phyloP scores from a whole-genome alignment of 92 coral and sea anemone species.

The Bergia sp. region DNA sequence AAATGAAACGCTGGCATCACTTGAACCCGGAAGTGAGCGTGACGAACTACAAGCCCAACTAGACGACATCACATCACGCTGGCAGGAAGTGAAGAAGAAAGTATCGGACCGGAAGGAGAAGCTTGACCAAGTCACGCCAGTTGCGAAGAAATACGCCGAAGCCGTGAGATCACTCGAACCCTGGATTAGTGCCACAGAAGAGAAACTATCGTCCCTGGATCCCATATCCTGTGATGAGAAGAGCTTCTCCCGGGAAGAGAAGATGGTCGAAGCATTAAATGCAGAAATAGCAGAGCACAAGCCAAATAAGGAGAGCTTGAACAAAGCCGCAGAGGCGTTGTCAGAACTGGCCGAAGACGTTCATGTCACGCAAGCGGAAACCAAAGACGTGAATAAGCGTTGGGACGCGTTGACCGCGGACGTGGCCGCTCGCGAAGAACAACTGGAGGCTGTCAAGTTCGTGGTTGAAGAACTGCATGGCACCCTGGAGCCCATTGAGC shows the following conservation, averaged over 20 bases:
- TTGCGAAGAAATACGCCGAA: conserved; percentile 73
- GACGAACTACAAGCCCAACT: conserved; percentile 74
- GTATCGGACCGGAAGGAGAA: conserved; percentile 73
- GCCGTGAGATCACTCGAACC: conserved; percentile 70
- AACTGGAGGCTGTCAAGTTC: conserved; percentile 68
- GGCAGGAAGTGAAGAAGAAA: conserved; percentile 76
- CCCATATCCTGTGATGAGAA: conserved; percentile 89
- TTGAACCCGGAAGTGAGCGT: conserved; percentile 82
- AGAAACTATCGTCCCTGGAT: conserved; percentile 73
- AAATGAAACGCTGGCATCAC: conserved; percentile 69
- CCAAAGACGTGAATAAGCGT: conserved; percentile 86
- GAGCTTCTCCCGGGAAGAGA: conserved; percentile 78
- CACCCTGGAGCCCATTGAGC: conserved; percentile 84
- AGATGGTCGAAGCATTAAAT: conserved; percentile 56
- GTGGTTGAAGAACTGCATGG: conserved; percentile 64
- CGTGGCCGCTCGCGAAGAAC: conserved; percentile 71
- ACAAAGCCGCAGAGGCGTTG: conserved; percentile 61
- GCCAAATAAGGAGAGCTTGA: conserved; percentile 66
- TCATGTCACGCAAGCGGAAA: conserved; percentile 89
- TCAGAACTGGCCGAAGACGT: conserved; percentile 86
- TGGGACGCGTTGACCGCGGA: conserved; percentile 80
- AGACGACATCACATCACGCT: conserved; percentile 71
- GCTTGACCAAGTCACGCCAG: conserved; percentile 77
- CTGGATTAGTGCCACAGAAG: conserved; percentile 85
- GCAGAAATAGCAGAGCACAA: conserved; percentile 68